These are phyloP conservation scores for Drosophila lowei DNA, from an alignment of 1,140 invertebrate species.

Conservation along the genomic window DNA sequence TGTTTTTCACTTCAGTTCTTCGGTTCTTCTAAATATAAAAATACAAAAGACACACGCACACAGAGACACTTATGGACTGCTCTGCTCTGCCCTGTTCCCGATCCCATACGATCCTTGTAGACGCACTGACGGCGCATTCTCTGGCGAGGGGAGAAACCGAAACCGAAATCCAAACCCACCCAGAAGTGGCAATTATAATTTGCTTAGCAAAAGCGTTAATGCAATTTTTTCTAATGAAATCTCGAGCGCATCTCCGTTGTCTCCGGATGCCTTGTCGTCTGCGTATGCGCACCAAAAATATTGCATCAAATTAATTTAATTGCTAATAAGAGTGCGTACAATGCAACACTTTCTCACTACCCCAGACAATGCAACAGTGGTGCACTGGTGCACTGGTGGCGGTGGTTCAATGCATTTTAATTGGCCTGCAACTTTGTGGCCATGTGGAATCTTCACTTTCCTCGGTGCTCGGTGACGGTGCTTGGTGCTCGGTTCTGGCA, in stretches of 20 bases:
- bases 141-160: constrained; percentile 2
- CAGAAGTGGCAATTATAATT: constrained; percentile 78
- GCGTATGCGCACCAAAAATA: constrained; percentile 66
- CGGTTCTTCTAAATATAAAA: constrained; percentile 52
- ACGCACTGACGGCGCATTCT: constrained; percentile 58
- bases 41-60: constrained; percentile 9
- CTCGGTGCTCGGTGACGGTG: not conserved
- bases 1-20: constrained; percentile 8
- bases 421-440: constrained; percentile 48
- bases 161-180: constrained; percentile 45
- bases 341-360: constrained; percentile 6
- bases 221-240: constrained; percentile 75
- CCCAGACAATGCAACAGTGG: constrained; percentile 41
- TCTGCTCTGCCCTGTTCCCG: not conserved
- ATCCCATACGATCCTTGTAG: constrained; percentile 61
- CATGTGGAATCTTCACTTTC: constrained; percentile 33
- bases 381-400: not conserved
- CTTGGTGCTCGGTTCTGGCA: constrained; percentile 17
- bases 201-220: constrained; percentile 43
- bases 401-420: constrained; percentile 82
- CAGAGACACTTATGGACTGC: constrained; percentile 22
- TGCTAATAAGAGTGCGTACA: constrained; percentile 63
- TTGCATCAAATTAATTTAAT: constrained; percentile 77
- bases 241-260: constrained; percentile 47
- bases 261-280: constrained; percentile 66